Base-by-base conservation (phyloP, 2,113 vertebrate species). In the Meles meles region DNA sequence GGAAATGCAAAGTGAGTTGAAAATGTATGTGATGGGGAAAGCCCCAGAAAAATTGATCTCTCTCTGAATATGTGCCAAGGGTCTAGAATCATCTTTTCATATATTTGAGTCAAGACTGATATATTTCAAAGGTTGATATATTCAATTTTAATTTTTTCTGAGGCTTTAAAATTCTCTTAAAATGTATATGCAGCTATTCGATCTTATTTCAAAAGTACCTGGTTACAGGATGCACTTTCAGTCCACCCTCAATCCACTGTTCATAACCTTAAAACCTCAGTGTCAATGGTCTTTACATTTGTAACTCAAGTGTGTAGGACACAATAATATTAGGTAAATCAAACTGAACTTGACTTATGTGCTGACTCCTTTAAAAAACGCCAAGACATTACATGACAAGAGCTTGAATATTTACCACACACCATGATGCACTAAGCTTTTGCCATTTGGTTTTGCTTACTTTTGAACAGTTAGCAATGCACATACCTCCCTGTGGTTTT, bases 61-160 rank as follows among this genome's bases (percentile, higher is more conserved):
- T 90, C 44, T 93, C 11, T 76, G 69, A 95, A 61, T 82, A 79
- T 55, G 34, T 90, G 67, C 23, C 12, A 13, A 95, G 15, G 23
- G 31, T 71, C 47, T 86, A 71, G 59, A 92, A 71, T 76, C n/a
- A 91, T 67, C 34, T 80, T 72, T 80, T 89, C 10, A 90, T 37
- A 42, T 79, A 61, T 83, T 92, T 94, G 23, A 86, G 18, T 76
- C 31, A 86, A 57, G 44, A 92, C 15, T 61, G 59, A 61, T 61
- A 55, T 47, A 21, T 87, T 67, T 84, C 47, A 83, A 88, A 83
- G 55, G 59, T 34, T 39, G 52, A 76, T 88, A 81, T 23, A 37
- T 61, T 93, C 57, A 81, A 88, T 84, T 93, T 81, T 63, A 90
- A 44, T 85, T 34, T 77, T 81, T 96, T 61, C 34, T 91, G 49